phyloP scores from a whole-genome alignment of 2,113 vertebrate genomes.

The Gopherus flavomarginatus region DNA sequence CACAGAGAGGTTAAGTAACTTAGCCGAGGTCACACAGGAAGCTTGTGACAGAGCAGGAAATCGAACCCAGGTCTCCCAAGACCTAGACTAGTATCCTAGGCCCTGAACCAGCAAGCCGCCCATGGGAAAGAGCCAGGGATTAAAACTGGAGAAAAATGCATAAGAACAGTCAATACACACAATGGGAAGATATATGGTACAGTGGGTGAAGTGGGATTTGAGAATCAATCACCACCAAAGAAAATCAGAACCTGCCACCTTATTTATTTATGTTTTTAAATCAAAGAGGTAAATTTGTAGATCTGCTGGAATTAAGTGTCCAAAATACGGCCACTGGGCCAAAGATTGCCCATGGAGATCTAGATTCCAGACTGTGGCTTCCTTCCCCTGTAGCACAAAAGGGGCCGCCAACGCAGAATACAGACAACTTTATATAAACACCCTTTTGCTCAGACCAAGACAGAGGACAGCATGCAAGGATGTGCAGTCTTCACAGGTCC shows the following conservation, averaged over 20 bases:
- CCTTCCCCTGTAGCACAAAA: not conserved
- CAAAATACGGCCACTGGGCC: not conserved
- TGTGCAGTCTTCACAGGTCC: not conserved
- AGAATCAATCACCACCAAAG: not conserved
- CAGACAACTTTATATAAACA: not conserved
- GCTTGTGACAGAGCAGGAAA: not conserved
- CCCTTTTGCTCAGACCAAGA: not conserved
- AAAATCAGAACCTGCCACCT: not conserved
- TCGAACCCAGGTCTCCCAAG: not conserved
- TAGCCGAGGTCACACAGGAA: not conserved
- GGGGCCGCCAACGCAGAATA: not conserved
- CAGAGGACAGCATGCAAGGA: not conserved
- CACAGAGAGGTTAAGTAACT: not conserved
- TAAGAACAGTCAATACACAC: not conserved
- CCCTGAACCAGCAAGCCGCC: accelerated
- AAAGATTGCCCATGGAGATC: not conserved
- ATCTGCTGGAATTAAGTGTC: accelerated
- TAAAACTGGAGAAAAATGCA: not conserved
- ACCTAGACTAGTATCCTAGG: not conserved
- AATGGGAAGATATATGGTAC: accelerated
- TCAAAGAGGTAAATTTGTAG: not conserved
- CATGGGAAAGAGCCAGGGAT: not conserved
- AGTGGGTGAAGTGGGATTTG: accelerated
- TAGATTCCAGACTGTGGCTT: not conserved
- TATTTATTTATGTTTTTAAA: not conserved